A percentile compares a stretch with the other conserved stretches of the same genome.
Evolutionary conservation across 2,888 invertebrate species (phyloP).

Genomic region (Drosophila anomelani): DNA sequence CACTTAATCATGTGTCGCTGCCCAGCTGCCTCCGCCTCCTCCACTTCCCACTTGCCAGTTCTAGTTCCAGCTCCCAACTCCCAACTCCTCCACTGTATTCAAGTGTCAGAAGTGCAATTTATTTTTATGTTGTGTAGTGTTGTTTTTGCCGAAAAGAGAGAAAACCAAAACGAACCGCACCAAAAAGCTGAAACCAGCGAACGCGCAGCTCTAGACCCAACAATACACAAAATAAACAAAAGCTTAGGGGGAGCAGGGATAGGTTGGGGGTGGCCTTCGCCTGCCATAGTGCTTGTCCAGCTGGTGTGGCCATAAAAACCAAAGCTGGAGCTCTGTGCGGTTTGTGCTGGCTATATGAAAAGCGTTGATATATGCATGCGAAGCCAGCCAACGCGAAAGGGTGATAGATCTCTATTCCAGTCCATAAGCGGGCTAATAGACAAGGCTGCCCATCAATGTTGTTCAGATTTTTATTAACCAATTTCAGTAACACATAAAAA

Average conservation of each 20-base stretch:
- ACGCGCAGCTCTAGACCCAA: constrained; percentile 47
- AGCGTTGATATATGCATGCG: constrained; percentile 68
- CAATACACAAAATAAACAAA: constrained; percentile 68
- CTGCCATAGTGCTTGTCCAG: constrained; percentile 49
- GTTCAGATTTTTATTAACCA: constrained; percentile 18
- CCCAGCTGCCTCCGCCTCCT: constrained; percentile 17
- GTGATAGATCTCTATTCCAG: constrained; percentile 10
- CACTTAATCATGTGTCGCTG: constrained; percentile 77
- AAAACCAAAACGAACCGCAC: constrained; percentile 19
- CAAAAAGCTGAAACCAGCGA: constrained; percentile 47
- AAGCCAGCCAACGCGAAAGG: constrained; percentile 17
- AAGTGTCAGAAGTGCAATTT: constrained; percentile 81
- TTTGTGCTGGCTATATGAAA: constrained; percentile 57
- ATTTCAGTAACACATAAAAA: constrained; percentile 17
- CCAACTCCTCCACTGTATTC: constrained; percentile 62
- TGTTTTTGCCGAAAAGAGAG: constrained; percentile 55
- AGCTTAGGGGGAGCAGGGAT: constrained; percentile 21
- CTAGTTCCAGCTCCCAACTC: not conserved
- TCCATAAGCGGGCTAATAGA: constrained; percentile 34
- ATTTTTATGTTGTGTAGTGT: constrained; percentile 77
- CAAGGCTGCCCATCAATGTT: constrained; percentile 2
- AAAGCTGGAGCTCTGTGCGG: constrained; percentile 52
- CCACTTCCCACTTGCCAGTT: not conserved
- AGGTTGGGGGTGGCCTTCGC: not conserved
- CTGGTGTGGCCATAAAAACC: constrained; percentile 72